A percentile compares a stretch with the other conserved stretches of the same genome.
These are phyloP conservation scores for Hesperophylax magnus DNA, from an alignment of 1,140 invertebrate species.

Conservation along the genomic window DNA sequence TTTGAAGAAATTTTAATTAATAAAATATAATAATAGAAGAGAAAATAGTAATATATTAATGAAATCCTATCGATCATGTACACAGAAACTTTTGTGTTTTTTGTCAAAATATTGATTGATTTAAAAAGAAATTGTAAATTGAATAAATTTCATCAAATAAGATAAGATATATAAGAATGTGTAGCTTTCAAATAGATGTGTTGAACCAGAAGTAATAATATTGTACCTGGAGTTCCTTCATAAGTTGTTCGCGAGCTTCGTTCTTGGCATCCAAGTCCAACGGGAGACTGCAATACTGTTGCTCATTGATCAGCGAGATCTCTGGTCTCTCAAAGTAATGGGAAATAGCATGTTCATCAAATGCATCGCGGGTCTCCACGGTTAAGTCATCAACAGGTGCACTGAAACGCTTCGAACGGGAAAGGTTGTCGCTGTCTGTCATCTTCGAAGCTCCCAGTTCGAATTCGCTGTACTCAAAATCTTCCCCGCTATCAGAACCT, in stretches of 20 bases:
- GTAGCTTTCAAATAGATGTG: no score
- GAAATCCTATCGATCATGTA: no score
- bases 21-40: no score
- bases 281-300: conserved; percentile 3
- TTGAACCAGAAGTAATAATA: no score
- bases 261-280: background rate
- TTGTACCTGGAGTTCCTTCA: no score
- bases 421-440: conserved; percentile 19
- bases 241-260: background rate
- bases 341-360: background rate
- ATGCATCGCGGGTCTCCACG: background rate
- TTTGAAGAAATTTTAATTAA: no score
- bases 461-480: conserved; percentile 30
- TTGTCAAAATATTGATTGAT: no score
- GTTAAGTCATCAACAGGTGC: background rate
- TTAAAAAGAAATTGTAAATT: no score
- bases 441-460: conserved; percentile 15
- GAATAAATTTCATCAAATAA: no score
- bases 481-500: background rate
- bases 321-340: background rate
- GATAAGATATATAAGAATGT: no score
- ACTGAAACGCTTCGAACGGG: background rate
- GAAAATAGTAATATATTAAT: no score
- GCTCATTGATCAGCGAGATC: background rate
- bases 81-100: no score